phyloP scores from a whole-genome alignment of 2,113 vertebrate species.

The Cephalophus harveyi region DNA sequence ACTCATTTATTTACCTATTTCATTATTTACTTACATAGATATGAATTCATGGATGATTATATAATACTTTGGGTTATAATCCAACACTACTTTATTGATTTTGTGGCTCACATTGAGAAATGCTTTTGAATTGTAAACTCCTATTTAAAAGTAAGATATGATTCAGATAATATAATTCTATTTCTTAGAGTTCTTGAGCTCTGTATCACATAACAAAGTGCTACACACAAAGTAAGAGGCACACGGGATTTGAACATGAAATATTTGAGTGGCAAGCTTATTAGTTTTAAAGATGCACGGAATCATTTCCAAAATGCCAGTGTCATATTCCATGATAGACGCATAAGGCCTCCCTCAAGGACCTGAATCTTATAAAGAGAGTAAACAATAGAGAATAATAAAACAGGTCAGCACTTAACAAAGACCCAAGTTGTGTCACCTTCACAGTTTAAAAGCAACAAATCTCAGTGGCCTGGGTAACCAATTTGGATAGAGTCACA shows the following conservation, averaged over 20 bases:
- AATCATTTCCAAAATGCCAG: neutral
- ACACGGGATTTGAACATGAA: neutral
- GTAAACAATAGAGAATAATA: neutral
- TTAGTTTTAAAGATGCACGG: neutral
- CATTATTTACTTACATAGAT: neutral
- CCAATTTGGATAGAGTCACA: neutral
- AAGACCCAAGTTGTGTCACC: neutral
- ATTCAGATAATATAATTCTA: neutral
- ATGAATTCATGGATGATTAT: neutral
- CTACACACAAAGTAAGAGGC: neutral
- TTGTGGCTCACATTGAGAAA: neutral
- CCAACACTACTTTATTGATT: neutral
- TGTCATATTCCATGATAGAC: neutral
- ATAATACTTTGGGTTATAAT: neutral
- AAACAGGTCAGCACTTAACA: neutral
- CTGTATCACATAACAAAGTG: neutral
- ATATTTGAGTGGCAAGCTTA: neutral
- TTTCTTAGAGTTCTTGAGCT: neutral
- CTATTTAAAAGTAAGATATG: neutral
- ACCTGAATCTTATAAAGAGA: neutral
- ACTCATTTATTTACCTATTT: neutral
- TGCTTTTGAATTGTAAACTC: neutral
- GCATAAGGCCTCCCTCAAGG: neutral
- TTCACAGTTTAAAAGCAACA: neutral
- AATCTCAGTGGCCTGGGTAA: neutral